Evolutionary conservation across 2,797 vertebrate species (phyloP), one percentile per base, ranked within the genome.

Genomic region (Zalophus californianus): DNA sequence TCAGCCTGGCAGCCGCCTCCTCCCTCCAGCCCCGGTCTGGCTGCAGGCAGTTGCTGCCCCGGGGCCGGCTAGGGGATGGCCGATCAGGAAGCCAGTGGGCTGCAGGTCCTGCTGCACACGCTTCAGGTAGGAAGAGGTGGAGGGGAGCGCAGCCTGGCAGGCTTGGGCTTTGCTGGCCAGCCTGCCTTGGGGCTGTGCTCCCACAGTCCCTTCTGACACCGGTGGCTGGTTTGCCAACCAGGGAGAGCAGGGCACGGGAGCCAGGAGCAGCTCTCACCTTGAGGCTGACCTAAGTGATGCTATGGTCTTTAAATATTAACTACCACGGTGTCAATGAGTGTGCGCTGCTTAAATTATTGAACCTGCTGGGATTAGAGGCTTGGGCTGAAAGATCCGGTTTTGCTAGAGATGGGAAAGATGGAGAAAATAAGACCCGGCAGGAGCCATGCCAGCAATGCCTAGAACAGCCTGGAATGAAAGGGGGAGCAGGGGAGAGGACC

Each of bases 41-140:
- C 90, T 75, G 29, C 93, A 68, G 94, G 94, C 91, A 96, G 91
- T 70, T 0, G 35, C n/a, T 78, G 92, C 75, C 62, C 60, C 72
- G 86, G 98, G 98, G 98, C 94, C 96, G 84, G 88, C n/a, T 58
- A 91, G 94, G 97, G 96, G 97, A 99, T 99, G 99, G 99, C 99
- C 9, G 98, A 99, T 88, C 97, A 98, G 93, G 99, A 98, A 98
- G 98, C 98, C 98, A 99, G 99, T 84, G 99, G 99, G 97, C 98
- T 99, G 95, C 99, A 99, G 98, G 98, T 99, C 92, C 99, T 99
- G 64, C 99, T 99, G 84, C 99, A 98, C 86, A 99, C 99, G 25
- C 99, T 99, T 90, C 99, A 99, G 99, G 99, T 99, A 99, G 99
- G 98, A 98, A 95, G 87, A 86, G 60, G 97, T 82, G 90, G 91